Evolutionary conservation across 2,113 vertebrate species (phyloP).

Genomic region (Tragulus kanchil): DNA sequence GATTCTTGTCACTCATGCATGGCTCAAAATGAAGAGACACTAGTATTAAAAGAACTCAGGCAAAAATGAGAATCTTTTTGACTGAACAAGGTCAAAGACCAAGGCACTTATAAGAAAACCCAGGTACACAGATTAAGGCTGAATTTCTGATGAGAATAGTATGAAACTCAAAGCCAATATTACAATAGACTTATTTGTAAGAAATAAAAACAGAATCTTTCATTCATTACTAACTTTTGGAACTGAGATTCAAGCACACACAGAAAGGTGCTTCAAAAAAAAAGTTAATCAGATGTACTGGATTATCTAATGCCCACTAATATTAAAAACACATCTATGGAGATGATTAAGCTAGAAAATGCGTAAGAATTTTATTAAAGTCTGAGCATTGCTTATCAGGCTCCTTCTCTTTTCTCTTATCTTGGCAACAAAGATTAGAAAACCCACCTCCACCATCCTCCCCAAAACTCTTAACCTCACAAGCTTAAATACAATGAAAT

Average conservation of each 20-base stretch:
- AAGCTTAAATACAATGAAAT: background rate
- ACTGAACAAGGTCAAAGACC: background rate
- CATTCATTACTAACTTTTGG: background rate
- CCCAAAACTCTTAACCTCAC: background rate
- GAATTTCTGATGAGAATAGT: background rate
- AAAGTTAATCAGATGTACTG: background rate
- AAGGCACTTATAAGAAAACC: background rate
- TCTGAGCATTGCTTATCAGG: background rate
- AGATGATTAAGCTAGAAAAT: background rate
- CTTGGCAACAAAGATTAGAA: background rate
- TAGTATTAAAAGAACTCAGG: background rate
- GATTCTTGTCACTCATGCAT: background rate
- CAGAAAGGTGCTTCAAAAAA: background rate
- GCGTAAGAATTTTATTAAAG: background rate
- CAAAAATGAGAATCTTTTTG: background rate
- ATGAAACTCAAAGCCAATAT: background rate
- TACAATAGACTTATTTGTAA: background rate
- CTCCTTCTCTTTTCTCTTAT: background rate
- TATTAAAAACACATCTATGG: background rate
- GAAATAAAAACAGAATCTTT: background rate
- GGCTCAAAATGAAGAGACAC: background rate
- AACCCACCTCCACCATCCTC: background rate
- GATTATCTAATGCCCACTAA: background rate
- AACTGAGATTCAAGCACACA: background rate
- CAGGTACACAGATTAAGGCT: background rate